phyloP scores from a whole-genome alignment of 1,140 invertebrate species.

The Pogonomyrmex californicus region DNA sequence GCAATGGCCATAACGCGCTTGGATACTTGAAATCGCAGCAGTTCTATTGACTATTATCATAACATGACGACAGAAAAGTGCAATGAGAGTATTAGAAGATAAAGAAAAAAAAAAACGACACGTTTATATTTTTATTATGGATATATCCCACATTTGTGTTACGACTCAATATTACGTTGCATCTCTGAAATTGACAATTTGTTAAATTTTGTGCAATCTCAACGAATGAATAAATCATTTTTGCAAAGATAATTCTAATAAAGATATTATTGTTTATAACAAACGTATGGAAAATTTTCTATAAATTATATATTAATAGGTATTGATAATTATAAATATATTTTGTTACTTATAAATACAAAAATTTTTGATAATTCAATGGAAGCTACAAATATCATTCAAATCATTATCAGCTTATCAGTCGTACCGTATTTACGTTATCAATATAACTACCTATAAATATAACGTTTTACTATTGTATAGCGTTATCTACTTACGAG shows the following conservation, averaged over 20 bases:
- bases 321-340: background rate
- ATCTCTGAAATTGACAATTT: background rate
- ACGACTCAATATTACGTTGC: slow-evolving; percentile 44
- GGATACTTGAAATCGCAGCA: slow-evolving; percentile 66
- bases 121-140: slow-evolving; percentile 50
- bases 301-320: background rate
- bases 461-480: background rate
- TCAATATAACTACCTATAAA: background rate
- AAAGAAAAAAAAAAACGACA: slow-evolving; percentile 42
- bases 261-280: background rate
- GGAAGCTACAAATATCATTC: background rate
- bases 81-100: background rate
- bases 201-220: background rate
- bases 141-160: slow-evolving; percentile 53
- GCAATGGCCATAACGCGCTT: slow-evolving; percentile 44
- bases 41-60: slow-evolving; percentile 46
- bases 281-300: background rate
- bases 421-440: background rate
- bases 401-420: slow-evolving; percentile 1
- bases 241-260: background rate
- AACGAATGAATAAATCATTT: background rate
- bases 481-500: slow-evolving; percentile 31
- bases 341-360: background rate
- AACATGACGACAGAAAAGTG: slow-evolving; percentile 4
- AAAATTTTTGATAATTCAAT: background rate